Percentiles rank a stretch among this genome's conserved stretches.
phyloP scores from a whole-genome alignment of 2,113 vertebrate genomes.

The Aythya baeri region DNA sequence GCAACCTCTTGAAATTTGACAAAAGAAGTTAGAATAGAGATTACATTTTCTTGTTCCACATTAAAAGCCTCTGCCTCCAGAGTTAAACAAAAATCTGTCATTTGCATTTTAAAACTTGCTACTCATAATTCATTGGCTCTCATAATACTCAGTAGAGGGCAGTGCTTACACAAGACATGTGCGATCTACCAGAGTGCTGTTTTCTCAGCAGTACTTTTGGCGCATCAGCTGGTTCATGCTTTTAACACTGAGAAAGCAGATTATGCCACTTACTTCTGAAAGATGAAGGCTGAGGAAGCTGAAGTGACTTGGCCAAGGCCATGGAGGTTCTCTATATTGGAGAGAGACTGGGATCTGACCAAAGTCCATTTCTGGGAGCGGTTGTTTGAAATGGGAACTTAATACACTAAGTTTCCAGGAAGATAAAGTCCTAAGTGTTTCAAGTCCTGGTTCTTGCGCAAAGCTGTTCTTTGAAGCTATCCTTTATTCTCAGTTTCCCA shows the following conservation, averaged over 20 bases:
- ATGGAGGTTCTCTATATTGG: background rate
- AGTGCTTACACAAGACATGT: slow-evolving; percentile 18
- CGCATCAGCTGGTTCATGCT: background rate
- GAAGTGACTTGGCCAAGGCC: background rate
- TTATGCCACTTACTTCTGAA: background rate
- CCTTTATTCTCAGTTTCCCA: slow-evolving; percentile 8
- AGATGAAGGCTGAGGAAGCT: background rate
- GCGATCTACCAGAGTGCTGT: background rate
- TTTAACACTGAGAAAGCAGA: background rate
- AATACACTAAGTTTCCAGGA: background rate
- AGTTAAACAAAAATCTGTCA: background rate
- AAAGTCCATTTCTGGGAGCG: slow-evolving; percentile 9
- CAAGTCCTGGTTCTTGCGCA: background rate
- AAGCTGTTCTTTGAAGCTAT: background rate
- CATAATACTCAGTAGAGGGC: slow-evolving; percentile 40
- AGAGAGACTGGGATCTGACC: background rate
- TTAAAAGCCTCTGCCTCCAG: background rate
- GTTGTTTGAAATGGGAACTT: background rate
- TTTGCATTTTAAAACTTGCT: background rate
- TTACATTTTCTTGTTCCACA: background rate
- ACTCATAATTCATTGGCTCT: background rate
- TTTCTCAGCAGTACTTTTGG: background rate
- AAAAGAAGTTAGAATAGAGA: background rate
- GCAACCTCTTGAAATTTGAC: background rate
- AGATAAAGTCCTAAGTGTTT: background rate